phyloP scores from a whole-genome alignment of 2,113 vertebrate genomes.

The Notothenia rossii region DNA sequence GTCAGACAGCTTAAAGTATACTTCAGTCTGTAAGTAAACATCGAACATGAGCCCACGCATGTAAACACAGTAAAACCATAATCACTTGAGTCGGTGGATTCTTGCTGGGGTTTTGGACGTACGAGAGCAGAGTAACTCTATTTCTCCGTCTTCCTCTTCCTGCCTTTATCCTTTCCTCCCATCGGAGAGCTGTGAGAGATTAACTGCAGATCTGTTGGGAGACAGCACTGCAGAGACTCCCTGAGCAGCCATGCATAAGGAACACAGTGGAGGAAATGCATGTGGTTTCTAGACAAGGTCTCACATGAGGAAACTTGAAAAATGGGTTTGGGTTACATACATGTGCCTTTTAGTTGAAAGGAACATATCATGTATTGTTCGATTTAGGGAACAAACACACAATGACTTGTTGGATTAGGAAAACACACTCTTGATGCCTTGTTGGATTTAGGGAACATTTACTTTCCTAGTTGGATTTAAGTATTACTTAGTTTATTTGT shows the following conservation, averaged over 20 bases:
- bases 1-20: constrained; percentile 33
- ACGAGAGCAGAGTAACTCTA: constrained; percentile 62
- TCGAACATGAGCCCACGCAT: constrained; percentile 23
- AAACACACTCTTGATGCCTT: not conserved
- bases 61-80: constrained; percentile 50
- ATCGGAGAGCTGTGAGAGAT: constrained; percentile 64
- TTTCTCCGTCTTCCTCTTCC: constrained; percentile 55
- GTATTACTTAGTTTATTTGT: not conserved
- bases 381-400: not conserved
- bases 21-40: constrained; percentile 56
- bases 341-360: not conserved
- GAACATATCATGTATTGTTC: not conserved
- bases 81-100: constrained; percentile 62
- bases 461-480: not conserved
- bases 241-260: constrained; percentile 47
- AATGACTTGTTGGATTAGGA: not conserved
- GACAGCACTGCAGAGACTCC: constrained; percentile 56
- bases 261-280: constrained; percentile 9
- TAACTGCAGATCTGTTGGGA: constrained; percentile 70
- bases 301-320: not conserved
- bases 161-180: constrained; percentile 69
- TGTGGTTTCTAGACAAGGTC: constrained; percentile 2
- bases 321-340: not conserved
- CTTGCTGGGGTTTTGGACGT: constrained; percentile 61
- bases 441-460: not conserved